Base-by-base conservation (phyloP, 2,888 invertebrate species). In the Tridacna gigas region DNA sequence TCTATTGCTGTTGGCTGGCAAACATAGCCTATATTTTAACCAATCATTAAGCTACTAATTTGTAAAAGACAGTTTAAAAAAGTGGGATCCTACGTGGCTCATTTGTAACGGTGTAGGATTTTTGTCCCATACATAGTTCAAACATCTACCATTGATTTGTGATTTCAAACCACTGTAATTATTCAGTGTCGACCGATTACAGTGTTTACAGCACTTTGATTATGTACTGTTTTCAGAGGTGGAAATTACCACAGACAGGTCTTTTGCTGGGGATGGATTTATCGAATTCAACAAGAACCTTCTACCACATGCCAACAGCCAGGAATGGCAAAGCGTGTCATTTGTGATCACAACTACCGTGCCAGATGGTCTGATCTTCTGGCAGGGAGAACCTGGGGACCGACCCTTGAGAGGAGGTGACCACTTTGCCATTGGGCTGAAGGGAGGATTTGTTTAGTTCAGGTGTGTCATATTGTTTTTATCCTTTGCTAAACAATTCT, bases 321-420 rank as follows among this genome's bases (percentile, higher is more conserved):
- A 93, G 96, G 86, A 87, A 20, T 73, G 87, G 28, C 92, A 93
- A 81, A 86, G 84, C 9, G 89, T 94, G 25, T 80, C 84, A 65
- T 88, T 94, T 79, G 91, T 88, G 22, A 86, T 94, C 18, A 96
- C 97, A 37, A 98, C 98, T 0, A 96, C 96, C 76, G 96, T 96
- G 75, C 95, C 96, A 0, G 96, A 98, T 91, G 98, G 98, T 0
- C 95, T 99, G 0, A 96, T 99, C 3, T 96, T 98, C 89, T 99
- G 98, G 97, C 97, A 98, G 93, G 97, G 97, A 0, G 97, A 97
- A 93, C 67, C 78, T 0, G 96, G 96, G 0, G 96, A 96, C 18
- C 96, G 96, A 78, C 95, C 96, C 80, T 96, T 96, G 25, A 95
- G 95, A 73, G 96, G 96, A 18, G 96, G 96, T 91, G 97, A 98